phyloP scores from a whole-genome alignment of 2,113 vertebrate genomes.

The Dasypus novemcinctus region DNA sequence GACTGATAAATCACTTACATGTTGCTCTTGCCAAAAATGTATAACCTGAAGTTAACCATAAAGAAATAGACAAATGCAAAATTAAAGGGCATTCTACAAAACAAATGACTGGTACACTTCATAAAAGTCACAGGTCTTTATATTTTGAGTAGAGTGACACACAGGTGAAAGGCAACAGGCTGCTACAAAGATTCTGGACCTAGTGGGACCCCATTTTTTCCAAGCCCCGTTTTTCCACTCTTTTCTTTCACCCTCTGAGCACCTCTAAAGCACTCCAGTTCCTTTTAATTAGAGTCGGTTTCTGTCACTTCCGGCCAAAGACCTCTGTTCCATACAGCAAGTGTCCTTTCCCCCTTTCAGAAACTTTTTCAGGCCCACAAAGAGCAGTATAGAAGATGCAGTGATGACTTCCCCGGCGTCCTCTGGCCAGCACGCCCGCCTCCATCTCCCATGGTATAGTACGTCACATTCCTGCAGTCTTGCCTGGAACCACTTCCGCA shows the following conservation, averaged over 20 bases:
- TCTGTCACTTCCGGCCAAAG: neutral
- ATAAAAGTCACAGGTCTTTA: too few relatives aligned
- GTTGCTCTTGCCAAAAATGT: too few relatives aligned
- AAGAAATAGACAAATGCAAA: too few relatives aligned
- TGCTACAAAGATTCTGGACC: neutral
- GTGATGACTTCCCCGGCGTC: neutral
- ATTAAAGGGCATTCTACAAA: too few relatives aligned
- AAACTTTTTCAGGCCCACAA: neutral
- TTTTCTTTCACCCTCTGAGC: neutral
- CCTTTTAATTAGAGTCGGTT: neutral
- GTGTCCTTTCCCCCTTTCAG: neutral
- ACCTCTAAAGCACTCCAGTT: neutral
- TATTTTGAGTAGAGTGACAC: too few relatives aligned
- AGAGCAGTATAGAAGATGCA: neutral
- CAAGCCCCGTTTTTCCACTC: neutral
- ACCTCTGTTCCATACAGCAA: rapidly evolving
- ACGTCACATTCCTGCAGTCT: neutral
- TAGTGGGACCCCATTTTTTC: rapidly evolving
- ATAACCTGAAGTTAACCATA: too few relatives aligned
- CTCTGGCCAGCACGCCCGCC: neutral
- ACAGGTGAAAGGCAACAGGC: neutral
- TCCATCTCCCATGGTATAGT: neutral
- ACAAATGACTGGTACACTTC: too few relatives aligned
- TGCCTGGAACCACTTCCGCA: neutral
- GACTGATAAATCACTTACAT: too few relatives aligned